Conservation (phyloP, 2,113 vertebrate species). For the Ceratotherium simum region DNA sequence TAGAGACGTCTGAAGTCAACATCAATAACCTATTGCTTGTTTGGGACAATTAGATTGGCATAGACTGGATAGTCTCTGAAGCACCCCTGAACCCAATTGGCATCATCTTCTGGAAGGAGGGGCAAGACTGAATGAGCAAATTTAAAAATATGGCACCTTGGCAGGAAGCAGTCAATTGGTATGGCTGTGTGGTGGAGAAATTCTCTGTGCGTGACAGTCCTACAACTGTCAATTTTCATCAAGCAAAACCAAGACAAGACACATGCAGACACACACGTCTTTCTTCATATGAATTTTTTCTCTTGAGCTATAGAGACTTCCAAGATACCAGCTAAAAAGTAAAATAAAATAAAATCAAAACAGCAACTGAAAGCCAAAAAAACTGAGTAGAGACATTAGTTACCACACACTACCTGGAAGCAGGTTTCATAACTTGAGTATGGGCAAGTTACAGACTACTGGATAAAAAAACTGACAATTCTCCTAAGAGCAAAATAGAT, state of each 20-base stretch:
- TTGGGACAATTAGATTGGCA: background rate
- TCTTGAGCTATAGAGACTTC: background rate
- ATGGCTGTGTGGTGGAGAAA: background rate
- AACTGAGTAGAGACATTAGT: background rate
- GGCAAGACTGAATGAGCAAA: background rate
- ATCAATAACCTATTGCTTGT: background rate
- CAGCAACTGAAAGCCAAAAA: background rate
- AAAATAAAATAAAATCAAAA: background rate
- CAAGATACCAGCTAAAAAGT: background rate
- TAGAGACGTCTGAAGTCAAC: background rate
- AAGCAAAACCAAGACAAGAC: background rate
- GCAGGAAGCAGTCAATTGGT: background rate
- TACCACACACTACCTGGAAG: background rate
- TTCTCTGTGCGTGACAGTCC: background rate
- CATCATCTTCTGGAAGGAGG: background rate
- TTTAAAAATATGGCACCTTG: background rate
- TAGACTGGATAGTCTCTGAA: background rate
- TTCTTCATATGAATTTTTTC: background rate
- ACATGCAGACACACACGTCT: background rate
- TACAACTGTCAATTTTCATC: background rate
- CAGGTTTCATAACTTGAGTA: background rate
- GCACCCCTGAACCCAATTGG: background rate
- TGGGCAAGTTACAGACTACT: background rate
- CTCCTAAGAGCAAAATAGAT: background rate
- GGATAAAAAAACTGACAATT: background rate